These are phyloP conservation scores for Pseudolaguvia tuberculata DNA, from an alignment of 2,113 vertebrate species.

Conservation along the genomic window DNA sequence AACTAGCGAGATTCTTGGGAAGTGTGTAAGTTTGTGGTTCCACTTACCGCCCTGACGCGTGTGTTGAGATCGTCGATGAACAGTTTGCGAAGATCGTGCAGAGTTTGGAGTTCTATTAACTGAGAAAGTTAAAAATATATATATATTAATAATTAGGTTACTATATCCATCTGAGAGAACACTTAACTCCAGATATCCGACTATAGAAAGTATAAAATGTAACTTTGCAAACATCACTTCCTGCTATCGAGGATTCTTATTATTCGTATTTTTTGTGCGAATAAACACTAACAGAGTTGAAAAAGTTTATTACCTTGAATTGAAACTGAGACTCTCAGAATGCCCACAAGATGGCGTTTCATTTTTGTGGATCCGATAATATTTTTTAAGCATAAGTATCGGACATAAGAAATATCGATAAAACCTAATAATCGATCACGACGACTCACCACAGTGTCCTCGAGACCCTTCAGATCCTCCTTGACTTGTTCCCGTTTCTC, in stretches of 20 bases:
- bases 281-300: no score
- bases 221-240: neutral
- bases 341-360: no score
- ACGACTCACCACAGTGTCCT: slow-evolving; percentile 94
- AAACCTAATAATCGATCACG: no score
- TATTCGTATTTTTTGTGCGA: no score
- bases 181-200: neutral
- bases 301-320: no score
- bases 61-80: slow-evolving; percentile 86
- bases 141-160: neutral
- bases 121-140: slow-evolving; percentile 56
- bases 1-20: neutral
- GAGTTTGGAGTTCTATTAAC: slow-evolving; percentile 90
- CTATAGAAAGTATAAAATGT: neutral
- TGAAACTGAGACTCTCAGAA: no score
- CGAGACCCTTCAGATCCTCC: slow-evolving; percentile 90
- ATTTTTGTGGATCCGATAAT: no score
- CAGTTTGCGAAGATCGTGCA: slow-evolving; percentile 83
- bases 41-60: slow-evolving; percentile 82
- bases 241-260: no score
- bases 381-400: no score
- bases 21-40: neutral
- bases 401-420: no score
- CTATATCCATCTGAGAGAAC: no score
- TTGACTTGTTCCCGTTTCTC: slow-evolving; percentile 88